phyloP scores from a whole-genome alignment of 2,113 vertebrate species.

The Panurus biarmicus region DNA sequence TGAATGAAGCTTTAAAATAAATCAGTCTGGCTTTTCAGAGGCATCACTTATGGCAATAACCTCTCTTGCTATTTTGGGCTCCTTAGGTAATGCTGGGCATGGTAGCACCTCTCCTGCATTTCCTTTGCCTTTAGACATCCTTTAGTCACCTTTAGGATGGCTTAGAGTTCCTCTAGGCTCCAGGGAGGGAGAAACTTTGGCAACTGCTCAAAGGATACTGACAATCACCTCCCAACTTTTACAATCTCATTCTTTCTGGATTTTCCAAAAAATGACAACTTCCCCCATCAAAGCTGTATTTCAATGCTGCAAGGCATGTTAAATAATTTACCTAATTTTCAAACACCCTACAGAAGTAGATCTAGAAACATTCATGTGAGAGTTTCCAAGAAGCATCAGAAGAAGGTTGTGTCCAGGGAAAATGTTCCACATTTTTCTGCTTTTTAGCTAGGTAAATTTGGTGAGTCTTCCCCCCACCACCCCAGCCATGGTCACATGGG shows the following conservation, averaged over 20 bases:
- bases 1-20: background rate
- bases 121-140: background rate
- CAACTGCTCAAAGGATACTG: background rate
- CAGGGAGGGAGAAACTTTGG: background rate
- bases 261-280: background rate
- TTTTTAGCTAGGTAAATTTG: background rate
- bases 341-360: background rate
- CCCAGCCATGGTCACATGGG: background rate
- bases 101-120: background rate
- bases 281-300: background rate
- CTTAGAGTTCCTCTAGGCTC: background rate
- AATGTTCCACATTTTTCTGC: background rate
- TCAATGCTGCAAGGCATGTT: background rate
- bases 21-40: background rate
- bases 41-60: background rate
- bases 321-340: background rate
- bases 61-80: background rate
- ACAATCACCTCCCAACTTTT: background rate
- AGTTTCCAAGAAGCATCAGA: background rate
- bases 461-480: fast-evolving
- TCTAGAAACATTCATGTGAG: background rate
- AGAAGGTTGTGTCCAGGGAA: background rate
- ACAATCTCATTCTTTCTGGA: background rate
- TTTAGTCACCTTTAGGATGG: background rate
- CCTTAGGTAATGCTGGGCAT: background rate